phyloP scores from a whole-genome alignment of 1,140 invertebrate genomes.

The Drosophila sulfurigaster region DNA sequence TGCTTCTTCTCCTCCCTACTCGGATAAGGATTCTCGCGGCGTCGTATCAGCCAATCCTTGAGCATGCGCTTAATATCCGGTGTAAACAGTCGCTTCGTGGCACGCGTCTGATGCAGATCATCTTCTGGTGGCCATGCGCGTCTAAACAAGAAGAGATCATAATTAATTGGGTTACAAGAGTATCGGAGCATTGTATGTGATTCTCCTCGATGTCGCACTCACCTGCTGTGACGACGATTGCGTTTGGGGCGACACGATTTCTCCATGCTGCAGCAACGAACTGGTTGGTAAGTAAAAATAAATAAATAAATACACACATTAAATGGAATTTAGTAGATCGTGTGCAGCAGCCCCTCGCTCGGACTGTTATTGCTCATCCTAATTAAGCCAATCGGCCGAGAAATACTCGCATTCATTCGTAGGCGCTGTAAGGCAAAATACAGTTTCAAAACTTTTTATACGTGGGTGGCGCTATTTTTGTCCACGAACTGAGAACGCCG shows the following conservation, averaged over 20 bases:
- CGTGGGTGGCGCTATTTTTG: slow-evolving; percentile 80
- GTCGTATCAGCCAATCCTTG: slow-evolving; percentile 89
- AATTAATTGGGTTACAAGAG: not conserved
- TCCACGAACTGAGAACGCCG: slow-evolving; percentile 30
- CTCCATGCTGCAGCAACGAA: slow-evolving; percentile 48
- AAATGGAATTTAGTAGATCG: slow-evolving; percentile 25
- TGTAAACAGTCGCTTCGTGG: slow-evolving; percentile 89
- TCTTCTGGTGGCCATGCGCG: slow-evolving; percentile 82
- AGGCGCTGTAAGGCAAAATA: slow-evolving; percentile 62
- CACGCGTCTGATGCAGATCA: slow-evolving; percentile 85
- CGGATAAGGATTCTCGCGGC: slow-evolving; percentile 90
- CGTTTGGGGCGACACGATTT: slow-evolving; percentile 86
- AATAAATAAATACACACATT: slow-evolving; percentile 14
- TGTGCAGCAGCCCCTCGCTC: not conserved
- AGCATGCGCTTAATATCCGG: slow-evolving; percentile 90
- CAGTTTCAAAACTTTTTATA: slow-evolving; percentile 65
- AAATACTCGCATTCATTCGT: slow-evolving; percentile 40
- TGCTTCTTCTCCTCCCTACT: slow-evolving; percentile 90
- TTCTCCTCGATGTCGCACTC: slow-evolving; percentile 1
- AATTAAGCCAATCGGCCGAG: slow-evolving; percentile 52
- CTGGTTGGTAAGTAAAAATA: slow-evolving; percentile 23
- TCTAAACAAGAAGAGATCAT: slow-evolving; percentile 31
- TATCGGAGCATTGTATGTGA: not conserved
- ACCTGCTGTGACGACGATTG: slow-evolving; percentile 86
- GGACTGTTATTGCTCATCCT: slow-evolving; percentile 43